phyloP scores from a whole-genome alignment of 2,113 vertebrate species.

The Petrocephalus microphthalmus region DNA sequence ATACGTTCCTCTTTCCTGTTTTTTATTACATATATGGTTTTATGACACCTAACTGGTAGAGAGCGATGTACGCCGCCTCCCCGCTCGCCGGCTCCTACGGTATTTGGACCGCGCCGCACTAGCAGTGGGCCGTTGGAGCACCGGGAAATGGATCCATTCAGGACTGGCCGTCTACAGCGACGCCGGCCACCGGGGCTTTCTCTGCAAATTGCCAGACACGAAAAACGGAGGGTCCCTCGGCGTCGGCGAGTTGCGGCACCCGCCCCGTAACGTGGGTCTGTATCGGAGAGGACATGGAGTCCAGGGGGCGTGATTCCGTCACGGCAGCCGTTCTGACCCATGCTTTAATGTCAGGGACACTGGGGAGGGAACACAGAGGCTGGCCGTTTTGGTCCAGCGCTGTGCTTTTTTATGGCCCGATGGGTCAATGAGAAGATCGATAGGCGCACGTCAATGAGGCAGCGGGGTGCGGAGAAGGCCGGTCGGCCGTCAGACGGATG shows the following conservation, averaged over 20 bases:
- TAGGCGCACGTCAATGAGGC: constrained; percentile 18
- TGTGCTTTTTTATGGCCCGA: constrained; percentile 10
- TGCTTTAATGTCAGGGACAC: constrained; percentile 14
- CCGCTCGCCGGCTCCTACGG: background rate
- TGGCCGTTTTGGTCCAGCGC: background rate
- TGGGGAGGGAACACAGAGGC: background rate
- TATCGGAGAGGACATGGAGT: background rate
- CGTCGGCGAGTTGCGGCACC: background rate
- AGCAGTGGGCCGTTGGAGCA: constrained; percentile 1
- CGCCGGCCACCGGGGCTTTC: background rate
- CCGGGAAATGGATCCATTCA: constrained; percentile 19
- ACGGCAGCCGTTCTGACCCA: constrained; percentile 2
- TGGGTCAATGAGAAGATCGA: constrained; percentile 20
- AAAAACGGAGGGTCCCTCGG: background rate
- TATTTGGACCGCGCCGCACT: background rate
- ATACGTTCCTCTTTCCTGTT: background rate
- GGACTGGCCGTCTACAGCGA: constrained; percentile 13
- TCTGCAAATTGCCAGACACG: constrained; percentile 6
- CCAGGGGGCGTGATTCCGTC: background rate
- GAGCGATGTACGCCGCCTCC: background rate
- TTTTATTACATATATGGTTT: background rate
- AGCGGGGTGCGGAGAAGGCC: background rate
- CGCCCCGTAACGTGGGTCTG: background rate
- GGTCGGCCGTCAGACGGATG: background rate
- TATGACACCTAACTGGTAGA: background rate